phyloP scores from a whole-genome alignment of 2,113 vertebrate species.

The Rhineura floridana region DNA sequence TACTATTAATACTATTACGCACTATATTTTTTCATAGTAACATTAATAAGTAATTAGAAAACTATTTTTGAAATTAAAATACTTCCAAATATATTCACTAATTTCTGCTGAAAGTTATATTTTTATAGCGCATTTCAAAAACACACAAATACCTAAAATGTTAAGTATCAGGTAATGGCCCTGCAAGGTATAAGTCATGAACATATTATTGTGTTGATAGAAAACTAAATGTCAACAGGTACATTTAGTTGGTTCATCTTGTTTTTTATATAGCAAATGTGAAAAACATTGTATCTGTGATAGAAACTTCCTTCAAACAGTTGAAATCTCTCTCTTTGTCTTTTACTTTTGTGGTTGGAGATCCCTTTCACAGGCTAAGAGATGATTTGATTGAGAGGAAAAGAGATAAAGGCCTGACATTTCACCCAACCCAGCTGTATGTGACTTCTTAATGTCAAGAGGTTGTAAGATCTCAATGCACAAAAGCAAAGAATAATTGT shows the following conservation, averaged over 20 bases:
- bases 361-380: conserved; percentile 74
- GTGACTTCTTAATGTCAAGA: conserved; percentile 89
- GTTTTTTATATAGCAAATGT: conserved; percentile 54
- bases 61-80: not conserved
- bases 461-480: conserved; percentile 83
- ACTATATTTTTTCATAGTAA: too few species aligned
- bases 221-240: conserved; percentile 34
- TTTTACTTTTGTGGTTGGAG: conserved; percentile 76
- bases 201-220: not conserved
- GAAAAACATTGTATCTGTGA: conserved; percentile 61
- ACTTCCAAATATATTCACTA: not conserved
- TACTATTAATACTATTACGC: too few species aligned
- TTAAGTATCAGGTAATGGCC: not conserved
- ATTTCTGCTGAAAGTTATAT: not conserved
- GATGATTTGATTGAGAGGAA: conserved; percentile 76
- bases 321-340: conserved; percentile 63
- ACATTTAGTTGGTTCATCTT: conserved; percentile 52
- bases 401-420: conserved; percentile 85
- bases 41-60: too few species aligned
- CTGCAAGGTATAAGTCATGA: not conserved
- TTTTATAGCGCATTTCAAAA: not conserved
- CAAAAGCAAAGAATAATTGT: conserved; percentile 75
- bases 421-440: conserved; percentile 90
- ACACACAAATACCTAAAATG: not conserved
- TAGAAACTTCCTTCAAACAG: conserved; percentile 75